Base-by-base conservation (phyloP, 1,140 invertebrate genomes). In the Musca domestica region DNA sequence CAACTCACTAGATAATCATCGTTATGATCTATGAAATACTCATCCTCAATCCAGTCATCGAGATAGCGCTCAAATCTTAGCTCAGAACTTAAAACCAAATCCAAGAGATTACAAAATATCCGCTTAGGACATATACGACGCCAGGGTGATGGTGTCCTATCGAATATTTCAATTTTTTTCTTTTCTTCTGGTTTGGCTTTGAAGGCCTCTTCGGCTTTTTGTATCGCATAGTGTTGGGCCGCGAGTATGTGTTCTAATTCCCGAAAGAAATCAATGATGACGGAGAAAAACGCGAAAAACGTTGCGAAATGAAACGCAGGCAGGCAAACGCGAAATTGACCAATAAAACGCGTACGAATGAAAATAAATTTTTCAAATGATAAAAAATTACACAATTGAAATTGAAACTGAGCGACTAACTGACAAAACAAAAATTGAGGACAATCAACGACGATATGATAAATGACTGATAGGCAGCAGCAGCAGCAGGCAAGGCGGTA, bases 191-290 rank as follows among this genome's bases (percentile, higher is more conserved):
- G 12, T 41, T n/a, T 41, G 12, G 34, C 34, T 41, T 41, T 41
- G 10, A 41, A 10, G 10, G 4, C 10, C 12, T 41, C 34, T 41
- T 41, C 34, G 27, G 27, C 56, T 17, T 47, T 25, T 27, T 27
- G 66, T 49, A 68, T 61, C 67, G 71, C 76, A 74, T 75, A 23
- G 20, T 66, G 69, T 48, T 54, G 66, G 9, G 19, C 10, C 17
- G 72, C 69, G 54, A 69, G 64, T 30, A 71, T 64, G 20, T 71
- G 73, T 58, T 79, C 77, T 69, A 79, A 74, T 70, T 74, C 70
- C 14, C 67, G 74, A 76, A 78, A 78, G 71, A 69, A 79, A 74
- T 79, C 71, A 77, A 79, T 78, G 64, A 76, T 79, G 77, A 63
- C 19, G 17, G 17, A 46, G 6, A n/a, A 20, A 52, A 63, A 34